These are phyloP conservation scores for Condylura cristata DNA, from an alignment of 2,113 vertebrate genomes.

Conservation along the genomic window DNA sequence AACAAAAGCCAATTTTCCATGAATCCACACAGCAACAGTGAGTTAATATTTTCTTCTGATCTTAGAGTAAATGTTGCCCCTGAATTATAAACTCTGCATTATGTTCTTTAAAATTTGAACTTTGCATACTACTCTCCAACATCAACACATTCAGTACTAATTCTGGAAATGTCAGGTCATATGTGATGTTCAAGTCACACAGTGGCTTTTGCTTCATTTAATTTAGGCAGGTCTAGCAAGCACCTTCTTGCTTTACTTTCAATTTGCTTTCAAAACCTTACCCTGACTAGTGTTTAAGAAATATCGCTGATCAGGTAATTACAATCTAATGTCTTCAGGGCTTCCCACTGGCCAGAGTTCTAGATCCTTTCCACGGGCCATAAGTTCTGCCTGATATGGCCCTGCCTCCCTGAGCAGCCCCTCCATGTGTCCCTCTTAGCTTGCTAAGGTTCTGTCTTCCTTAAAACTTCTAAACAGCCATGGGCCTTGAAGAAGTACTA, in stretches of 20 bases:
- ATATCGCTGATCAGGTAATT: no score
- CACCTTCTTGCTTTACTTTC: neutral
- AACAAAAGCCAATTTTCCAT: neutral
- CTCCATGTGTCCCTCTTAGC: accelerated
- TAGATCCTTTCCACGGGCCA: neutral
- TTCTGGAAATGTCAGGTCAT: neutral
- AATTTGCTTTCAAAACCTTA: neutral
- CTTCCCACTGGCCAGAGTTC: neutral
- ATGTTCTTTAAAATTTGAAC: slow-evolving; percentile 6
- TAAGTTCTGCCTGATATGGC: neutral
- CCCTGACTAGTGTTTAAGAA: neutral
- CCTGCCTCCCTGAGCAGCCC: neutral
- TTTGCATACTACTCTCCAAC: neutral
- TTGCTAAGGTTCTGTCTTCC: neutral
- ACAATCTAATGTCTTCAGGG: neutral
- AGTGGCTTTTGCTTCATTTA: neutral
- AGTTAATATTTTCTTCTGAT: neutral
- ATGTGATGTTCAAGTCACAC: neutral
- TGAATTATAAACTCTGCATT: neutral
- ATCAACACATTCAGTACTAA: neutral
- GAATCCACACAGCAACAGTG: neutral
- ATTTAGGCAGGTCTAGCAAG: neutral
- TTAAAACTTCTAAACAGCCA: neutral
- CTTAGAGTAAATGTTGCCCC: neutral
- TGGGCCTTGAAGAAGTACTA: accelerated